These are phyloP conservation scores for Zaprionus nigranus DNA, from an alignment of 1,140 invertebrate genomes.

Conservation along the genomic window DNA sequence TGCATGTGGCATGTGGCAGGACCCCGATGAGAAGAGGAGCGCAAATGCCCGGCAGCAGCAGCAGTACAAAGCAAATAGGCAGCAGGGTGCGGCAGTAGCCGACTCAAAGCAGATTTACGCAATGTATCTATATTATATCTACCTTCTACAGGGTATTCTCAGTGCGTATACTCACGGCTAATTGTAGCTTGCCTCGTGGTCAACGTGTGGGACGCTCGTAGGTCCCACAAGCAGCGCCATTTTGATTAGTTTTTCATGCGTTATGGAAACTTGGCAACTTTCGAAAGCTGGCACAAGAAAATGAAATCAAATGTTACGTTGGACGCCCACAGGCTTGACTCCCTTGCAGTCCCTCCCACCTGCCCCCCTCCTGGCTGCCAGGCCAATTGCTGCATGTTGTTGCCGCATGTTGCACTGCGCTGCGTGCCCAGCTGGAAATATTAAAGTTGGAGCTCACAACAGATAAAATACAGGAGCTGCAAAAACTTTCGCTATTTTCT, in stretches of 20 bases:
- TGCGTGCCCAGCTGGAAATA: constrained; percentile 28
- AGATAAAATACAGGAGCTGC: constrained; percentile 54
- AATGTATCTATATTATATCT: neutral
- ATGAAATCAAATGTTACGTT: constrained; percentile 54
- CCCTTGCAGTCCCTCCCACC: neutral
- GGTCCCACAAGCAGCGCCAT: constrained; percentile 38
- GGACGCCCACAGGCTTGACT: neutral
- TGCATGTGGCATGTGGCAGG: constrained; percentile 36
- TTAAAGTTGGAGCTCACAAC: constrained; percentile 55
- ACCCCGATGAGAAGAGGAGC: constrained; percentile 47
- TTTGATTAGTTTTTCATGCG: constrained; percentile 62
- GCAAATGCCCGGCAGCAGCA: constrained; percentile 54
- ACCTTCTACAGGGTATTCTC: constrained; percentile 1
- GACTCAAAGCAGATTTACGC: neutral
- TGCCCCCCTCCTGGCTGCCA: neutral
- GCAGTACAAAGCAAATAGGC: constrained; percentile 33
- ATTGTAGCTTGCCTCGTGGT: constrained; percentile 8
- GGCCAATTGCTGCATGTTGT: constrained; percentile 27
- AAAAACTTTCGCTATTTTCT: constrained; percentile 79
- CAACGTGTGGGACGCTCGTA: constrained; percentile 14
- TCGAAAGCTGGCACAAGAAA: constrained; percentile 30
- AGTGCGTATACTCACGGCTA: neutral
- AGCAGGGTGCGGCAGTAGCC: neutral
- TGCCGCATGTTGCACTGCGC: constrained; percentile 10
- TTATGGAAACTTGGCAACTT: constrained; percentile 34